Evolutionary conservation across 2,113 vertebrate genomes (phyloP), one percentile per base, ranked within the genome.

Genomic region (Aldabrachelys gigantea): DNA sequence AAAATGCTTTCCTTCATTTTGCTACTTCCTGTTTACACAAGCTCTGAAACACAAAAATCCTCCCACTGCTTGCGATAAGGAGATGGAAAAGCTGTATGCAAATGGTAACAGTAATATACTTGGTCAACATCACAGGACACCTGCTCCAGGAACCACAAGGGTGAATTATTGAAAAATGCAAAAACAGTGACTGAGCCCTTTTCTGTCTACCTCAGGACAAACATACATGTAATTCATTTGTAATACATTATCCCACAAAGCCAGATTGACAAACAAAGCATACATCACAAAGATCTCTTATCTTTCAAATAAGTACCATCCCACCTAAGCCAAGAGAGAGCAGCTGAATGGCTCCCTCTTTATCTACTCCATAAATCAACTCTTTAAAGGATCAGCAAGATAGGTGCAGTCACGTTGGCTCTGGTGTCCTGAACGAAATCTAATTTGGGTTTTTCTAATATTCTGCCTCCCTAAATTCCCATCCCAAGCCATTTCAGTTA

Each of bases 21-120:
- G 14, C 27, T 92, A 8, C 14, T 78, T 89, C 85, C 65, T 91
- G 78, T 91, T 95, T 88, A 93, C 29, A 82, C 41, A 76, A 2
- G 0, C 44, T 56, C 52, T 57, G 80, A 76, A 59, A 82, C 41
- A 50, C 25, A 50, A 49, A 88, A 80, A 31, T 24, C 83, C 72
- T 76, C 6, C 0, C 13, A 19, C 65, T 52, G 6, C 50, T 75
- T 29, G 22, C 35, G 44, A 92, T 35, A 81, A 65, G 31, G 69
- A 38, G 57, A 8, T 0, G 0, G 81, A 50, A 57, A 90, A 86
- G 53, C 5, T n/a, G 12, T 10, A 82, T 19, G 80, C 80, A 94
- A 82, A 72, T 21, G 59, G 76, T 29, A 12, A 35, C 50, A 27
- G 1, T 1, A 50, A 52, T 5, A 52, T 0, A 29, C 52, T 41